Conservation (phyloP, 2,888 invertebrate genomes). For the Noctua janthe region DNA sequence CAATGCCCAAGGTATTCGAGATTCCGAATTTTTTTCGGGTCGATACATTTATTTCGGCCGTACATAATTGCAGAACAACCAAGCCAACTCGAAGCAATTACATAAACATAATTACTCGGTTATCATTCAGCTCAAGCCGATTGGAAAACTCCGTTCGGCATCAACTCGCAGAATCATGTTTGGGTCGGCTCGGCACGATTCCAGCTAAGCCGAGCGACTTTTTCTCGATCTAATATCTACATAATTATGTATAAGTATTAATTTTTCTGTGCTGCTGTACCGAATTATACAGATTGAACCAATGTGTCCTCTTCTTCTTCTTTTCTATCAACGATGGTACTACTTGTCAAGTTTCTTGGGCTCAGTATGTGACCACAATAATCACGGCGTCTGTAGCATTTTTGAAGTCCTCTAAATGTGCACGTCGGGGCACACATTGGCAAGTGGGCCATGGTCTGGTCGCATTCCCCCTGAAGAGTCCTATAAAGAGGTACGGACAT, state of each 20-base stretch:
- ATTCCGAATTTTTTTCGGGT: neutral
- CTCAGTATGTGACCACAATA: neutral
- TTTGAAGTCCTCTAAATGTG: neutral
- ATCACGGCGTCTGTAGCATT: neutral
- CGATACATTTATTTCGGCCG: neutral
- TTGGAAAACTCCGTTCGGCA: neutral
- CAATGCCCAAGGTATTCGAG: no score
- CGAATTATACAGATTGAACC: neutral
- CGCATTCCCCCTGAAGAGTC: neutral
- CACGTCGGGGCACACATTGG: neutral
- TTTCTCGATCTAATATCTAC: neutral
- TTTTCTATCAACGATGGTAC: neutral
- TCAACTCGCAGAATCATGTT: neutral
- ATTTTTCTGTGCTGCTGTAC: neutral
- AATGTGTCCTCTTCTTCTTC: neutral
- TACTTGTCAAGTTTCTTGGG: neutral
- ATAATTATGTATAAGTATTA: neutral
- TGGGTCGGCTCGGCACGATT: no score
- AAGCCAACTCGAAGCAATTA: neutral
- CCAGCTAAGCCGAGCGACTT: neutral
- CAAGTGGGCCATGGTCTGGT: neutral
- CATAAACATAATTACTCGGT: neutral
- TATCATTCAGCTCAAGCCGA: neutral
- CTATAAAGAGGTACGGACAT: neutral
- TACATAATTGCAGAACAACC: neutral